Conservation (phyloP, 2,113 vertebrate genomes). For the Toxostoma redivivum region DNA sequence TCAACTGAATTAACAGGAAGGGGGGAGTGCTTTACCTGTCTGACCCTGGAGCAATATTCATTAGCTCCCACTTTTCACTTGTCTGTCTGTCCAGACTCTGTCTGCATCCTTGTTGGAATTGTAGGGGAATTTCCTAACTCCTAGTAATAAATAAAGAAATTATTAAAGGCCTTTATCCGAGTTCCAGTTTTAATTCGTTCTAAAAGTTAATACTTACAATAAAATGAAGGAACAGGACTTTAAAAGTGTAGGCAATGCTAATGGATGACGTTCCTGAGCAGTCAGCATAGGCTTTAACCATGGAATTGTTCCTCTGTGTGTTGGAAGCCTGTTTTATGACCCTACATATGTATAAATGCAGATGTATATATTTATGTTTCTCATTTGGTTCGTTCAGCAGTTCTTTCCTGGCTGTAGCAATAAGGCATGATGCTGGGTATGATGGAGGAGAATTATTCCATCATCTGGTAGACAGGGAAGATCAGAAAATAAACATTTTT, state of each 20-base stretch:
- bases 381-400: neutral
- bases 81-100: slow-evolving; percentile 42
- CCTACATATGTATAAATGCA: neutral
- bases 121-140: neutral
- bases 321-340: neutral
- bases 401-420: neutral
- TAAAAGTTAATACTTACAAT: neutral
- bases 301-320: neutral
- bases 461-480: neutral
- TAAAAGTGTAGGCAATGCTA: neutral
- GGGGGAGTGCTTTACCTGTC: slow-evolving; percentile 75
- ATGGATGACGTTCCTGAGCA: neutral
- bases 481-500: neutral
- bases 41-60: slow-evolving; percentile 60
- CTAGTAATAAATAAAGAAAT: slow-evolving; percentile 6
- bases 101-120: slow-evolving; percentile 34
- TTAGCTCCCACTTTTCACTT: slow-evolving; percentile 68
- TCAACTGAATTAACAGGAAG: slow-evolving; percentile 74
- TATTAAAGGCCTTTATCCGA: neutral
- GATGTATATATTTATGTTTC: neutral
- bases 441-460: neutral
- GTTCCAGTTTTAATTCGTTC: neutral
- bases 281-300: neutral
- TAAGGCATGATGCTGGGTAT: neutral
- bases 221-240: neutral